These are phyloP conservation scores for Vanacampus margaritifer DNA, from an alignment of 2,113 vertebrate species.

Conservation along the genomic window DNA sequence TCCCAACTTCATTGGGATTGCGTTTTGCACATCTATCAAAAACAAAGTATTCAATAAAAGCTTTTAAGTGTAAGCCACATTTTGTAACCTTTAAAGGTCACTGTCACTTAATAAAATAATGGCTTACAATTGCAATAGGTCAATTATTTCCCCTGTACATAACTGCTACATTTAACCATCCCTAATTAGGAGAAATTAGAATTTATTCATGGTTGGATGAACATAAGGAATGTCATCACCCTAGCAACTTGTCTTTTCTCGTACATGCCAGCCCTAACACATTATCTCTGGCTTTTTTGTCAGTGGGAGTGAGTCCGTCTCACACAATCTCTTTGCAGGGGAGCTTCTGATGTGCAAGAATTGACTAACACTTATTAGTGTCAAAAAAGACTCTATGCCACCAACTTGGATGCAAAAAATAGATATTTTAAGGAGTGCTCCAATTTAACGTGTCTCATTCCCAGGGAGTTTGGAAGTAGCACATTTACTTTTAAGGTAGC, in stretches of 20 bases:
- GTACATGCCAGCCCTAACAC: slow-evolving; percentile 34
- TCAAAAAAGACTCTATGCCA: slow-evolving; percentile 13
- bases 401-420: slow-evolving; percentile 26
- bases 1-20: too few relatives aligned
- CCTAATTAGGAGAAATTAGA: slow-evolving; percentile 33
- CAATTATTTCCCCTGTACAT: slow-evolving; percentile 40
- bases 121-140: slow-evolving; percentile 42
- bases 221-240: slow-evolving; percentile 39
- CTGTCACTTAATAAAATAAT: slow-evolving; percentile 41
- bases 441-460: neutral
- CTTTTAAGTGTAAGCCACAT: neutral
- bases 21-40: neutral
- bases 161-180: slow-evolving; percentile 49
- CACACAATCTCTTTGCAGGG: slow-evolving; percentile 34
- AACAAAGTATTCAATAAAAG: neutral
- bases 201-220: slow-evolving; percentile 27
- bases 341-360: slow-evolving; percentile 60
- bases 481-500: too few relatives aligned
- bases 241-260: slow-evolving; percentile 38
- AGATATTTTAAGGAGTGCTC: neutral
- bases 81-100: slow-evolving; percentile 51
- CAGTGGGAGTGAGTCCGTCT: slow-evolving; percentile 14
- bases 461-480: neutral
- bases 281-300: slow-evolving; percentile 21
- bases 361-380: slow-evolving; percentile 31